Percentiles rank a stretch among this genome's conserved stretches.
phyloP scores from a whole-genome alignment of 64 coral and sea anemone genomes.

The Orbicella faveolata region DNA sequence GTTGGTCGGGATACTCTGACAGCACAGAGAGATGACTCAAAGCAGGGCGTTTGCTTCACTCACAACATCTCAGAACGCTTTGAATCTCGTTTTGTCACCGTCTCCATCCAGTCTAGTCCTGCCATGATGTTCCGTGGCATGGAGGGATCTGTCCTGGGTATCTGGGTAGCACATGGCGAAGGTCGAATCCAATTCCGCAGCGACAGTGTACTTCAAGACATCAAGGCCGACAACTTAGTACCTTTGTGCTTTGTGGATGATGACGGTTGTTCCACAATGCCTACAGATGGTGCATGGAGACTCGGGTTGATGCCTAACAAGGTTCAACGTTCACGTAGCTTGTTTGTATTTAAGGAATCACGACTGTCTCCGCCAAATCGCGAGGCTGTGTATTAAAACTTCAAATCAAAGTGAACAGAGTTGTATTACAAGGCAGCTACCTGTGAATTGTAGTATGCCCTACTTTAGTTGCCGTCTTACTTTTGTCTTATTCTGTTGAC shows the following conservation, averaged over 20 bases:
- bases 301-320: background rate
- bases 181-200: slow-evolving; percentile 64
- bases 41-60: slow-evolving; percentile 96
- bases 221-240: slow-evolving; percentile 73
- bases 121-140: slow-evolving; percentile 92
- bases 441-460: no score
- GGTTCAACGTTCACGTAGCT: background rate
- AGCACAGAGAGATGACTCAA: background rate
- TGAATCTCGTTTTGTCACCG: slow-evolving; percentile 94
- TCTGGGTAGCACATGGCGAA: slow-evolving; percentile 98
- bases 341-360: background rate
- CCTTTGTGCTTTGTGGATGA: slow-evolving; percentile 87
- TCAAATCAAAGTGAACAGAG: no score
- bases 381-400: background rate
- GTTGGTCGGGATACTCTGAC: slow-evolving; percentile 47
- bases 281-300: slow-evolving; percentile 80
- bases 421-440: no score
- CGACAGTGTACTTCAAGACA: slow-evolving; percentile 60
- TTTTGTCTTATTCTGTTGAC: no score
- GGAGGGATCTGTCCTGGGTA: slow-evolving; percentile 89
- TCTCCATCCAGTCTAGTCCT: slow-evolving; percentile 75
- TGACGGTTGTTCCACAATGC: slow-evolving; percentile 98
- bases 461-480: no score
- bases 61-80: slow-evolving; percentile 91
- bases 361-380: background rate